Evolutionary conservation across 2,113 vertebrate genomes (phyloP).

Genomic region (Pteronura brasiliensis): DNA sequence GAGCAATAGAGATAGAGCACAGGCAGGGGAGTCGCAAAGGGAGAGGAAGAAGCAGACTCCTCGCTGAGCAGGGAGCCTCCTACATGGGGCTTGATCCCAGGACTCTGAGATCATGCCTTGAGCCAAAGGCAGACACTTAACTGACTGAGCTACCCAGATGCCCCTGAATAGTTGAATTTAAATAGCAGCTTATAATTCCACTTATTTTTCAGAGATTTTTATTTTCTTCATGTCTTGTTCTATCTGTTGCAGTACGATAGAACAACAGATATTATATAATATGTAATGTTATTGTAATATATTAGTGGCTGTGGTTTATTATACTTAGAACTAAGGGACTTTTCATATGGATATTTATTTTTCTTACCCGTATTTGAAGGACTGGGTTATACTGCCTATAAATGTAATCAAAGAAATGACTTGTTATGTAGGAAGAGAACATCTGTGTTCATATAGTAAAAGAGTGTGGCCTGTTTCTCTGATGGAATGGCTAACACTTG

Average conservation of each 20-base stretch:
- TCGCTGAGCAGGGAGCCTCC: neutral
- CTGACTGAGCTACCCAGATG: neutral
- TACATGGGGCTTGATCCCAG: neutral
- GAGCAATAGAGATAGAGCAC: too few relatives aligned
- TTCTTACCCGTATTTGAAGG: neutral
- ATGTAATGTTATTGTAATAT: neutral
- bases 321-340: neutral
- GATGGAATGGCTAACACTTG: neutral
- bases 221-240: neutral
- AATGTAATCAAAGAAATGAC: neutral
- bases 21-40: neutral
- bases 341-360: constrained; percentile 1
- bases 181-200: neutral
- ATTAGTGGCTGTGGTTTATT: neutral
- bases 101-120: neutral
- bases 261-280: neutral
- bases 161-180: neutral
- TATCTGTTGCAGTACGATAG: neutral
- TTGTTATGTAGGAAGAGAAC: neutral
- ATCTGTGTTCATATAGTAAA: neutral
- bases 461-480: constrained; percentile 8
- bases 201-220: constrained; percentile 30
- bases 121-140: neutral
- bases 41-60: neutral
- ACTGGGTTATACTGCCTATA: neutral